These are phyloP conservation scores for Andrena bucephala DNA, from an alignment of 2,888 invertebrate genomes.

Conservation along the genomic window DNA sequence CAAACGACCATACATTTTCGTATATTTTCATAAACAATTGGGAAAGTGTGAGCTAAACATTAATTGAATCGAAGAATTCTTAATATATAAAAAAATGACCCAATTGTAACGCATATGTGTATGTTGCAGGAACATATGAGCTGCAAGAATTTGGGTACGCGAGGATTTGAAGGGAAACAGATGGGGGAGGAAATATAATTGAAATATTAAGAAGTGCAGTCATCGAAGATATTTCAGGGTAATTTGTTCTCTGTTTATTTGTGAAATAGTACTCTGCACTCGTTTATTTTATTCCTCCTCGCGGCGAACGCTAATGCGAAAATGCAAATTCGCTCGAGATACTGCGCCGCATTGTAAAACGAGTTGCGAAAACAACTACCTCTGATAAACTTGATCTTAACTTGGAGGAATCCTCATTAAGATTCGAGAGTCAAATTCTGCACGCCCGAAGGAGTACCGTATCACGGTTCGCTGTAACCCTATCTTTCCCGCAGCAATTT, in stretches of 20 bases:
- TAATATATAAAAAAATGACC: too few species aligned
- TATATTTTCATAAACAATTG: too few species aligned
- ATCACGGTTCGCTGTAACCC: neutral
- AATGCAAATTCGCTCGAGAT: constrained; percentile 63
- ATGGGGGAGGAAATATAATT: too few species aligned
- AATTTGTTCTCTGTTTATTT: neutral
- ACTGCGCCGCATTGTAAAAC: constrained; percentile 75
- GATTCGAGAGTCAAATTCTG: constrained; percentile 49
- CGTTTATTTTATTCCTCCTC: neutral
- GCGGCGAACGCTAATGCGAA: constrained; percentile 61
- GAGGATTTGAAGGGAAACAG: too few species aligned
- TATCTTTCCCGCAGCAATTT: neutral
- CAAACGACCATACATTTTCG: too few species aligned
- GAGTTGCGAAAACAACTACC: constrained; percentile 60
- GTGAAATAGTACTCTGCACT: neutral
- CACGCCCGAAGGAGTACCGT: constrained; percentile 7
- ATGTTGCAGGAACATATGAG: too few species aligned
- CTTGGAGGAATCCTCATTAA: constrained; percentile 46
- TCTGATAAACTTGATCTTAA: constrained; percentile 53
- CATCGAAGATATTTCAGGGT: neutral
- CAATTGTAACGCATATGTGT: too few species aligned
- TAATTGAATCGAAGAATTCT: too few species aligned
- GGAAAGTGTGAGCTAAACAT: too few species aligned
- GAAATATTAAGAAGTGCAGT: too few species aligned
- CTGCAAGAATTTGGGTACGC: too few species aligned